Percentiles rank a stretch among this genome's conserved stretches.
These are phyloP conservation scores for Sitophilus oryzae DNA, from an alignment of 1,140 invertebrate species.

Conservation along the genomic window DNA sequence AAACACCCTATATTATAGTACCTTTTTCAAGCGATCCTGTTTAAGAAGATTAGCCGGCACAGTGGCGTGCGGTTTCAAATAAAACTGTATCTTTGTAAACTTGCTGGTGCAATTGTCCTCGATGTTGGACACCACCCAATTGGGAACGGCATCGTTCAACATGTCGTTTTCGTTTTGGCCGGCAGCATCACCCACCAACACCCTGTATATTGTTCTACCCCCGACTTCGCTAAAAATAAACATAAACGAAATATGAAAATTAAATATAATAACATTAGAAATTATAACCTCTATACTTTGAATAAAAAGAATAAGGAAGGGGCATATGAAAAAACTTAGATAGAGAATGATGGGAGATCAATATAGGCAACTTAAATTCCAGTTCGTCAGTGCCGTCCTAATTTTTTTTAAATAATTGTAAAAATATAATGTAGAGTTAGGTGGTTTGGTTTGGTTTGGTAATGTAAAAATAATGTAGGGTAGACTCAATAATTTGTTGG, in stretches of 20 bases:
- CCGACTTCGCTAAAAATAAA: conserved; percentile 76
- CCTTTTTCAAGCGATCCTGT: conserved; percentile 84
- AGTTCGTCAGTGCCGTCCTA: too few relatives aligned
- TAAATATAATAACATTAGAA: conserved; percentile 5
- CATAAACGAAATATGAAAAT: not conserved
- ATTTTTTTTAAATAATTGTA: too few relatives aligned
- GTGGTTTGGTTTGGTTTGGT: too few relatives aligned
- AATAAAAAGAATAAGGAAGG: too few relatives aligned
- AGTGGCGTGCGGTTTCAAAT: conserved; percentile 77
- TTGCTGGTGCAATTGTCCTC: conserved; percentile 92
- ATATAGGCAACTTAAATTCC: too few relatives aligned
- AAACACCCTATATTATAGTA: conserved; percentile 27
- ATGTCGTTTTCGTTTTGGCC: conserved; percentile 93
- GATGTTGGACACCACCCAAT: conserved; percentile 93
- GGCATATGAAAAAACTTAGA: too few relatives aligned
- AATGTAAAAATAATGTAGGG: too few relatives aligned
- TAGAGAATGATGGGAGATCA: too few relatives aligned
- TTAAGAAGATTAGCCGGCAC: conserved; percentile 78
- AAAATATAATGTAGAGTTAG: too few relatives aligned
- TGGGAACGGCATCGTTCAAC: conserved; percentile 90
- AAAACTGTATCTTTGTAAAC: conserved; percentile 97
- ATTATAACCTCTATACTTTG: too few relatives aligned
- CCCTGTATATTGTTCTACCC: conserved; percentile 83
- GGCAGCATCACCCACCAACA: conserved; percentile 86
- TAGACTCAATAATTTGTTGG: too few relatives aligned